Base-by-base conservation (phyloP, 2,797 vertebrate species). In the Enteromius mattozi region DNA sequence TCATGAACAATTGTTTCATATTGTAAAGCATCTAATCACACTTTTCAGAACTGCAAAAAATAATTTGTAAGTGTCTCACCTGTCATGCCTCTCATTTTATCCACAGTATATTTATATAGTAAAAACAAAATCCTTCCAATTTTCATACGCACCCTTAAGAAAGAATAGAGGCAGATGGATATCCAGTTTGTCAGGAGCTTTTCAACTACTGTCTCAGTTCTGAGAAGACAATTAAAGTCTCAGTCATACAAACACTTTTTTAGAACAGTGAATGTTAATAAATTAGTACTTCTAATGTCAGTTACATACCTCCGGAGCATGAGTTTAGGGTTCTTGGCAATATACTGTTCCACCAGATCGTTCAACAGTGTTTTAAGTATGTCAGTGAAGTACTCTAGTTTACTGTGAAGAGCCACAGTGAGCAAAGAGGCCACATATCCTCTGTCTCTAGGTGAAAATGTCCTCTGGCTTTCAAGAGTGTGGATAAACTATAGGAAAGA, bases 151-250 rank as follows among this genome's bases (percentile, higher is more conserved):
- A 99, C 98, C 96, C 98, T 96, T 86, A 99, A 96, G 40, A 98
- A 99, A 0, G 97, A 90, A 0, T 99, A 99, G 16, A 99, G 96
- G 87, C 98, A 99, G 94, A 99, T 99, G 87, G 98, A 99, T 97
- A 99, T 99, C 98, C 98, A 99, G 93, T 99, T 99, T 85, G 98
- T 99, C 91, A 99, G 93, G 88, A 99, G 94, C 91, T 99, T 99
- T 92, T 99, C 98, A 81, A 99, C 98, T 89, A 99, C 98, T 0
- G 97, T 98, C 94, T 99, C 98, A 0, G 98, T 99, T 92, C 98
- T 99, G 92, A 79, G 93, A 74, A 24, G 33, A 30, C 40, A 40
- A 78, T 35, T 1, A 63, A 63, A 49, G 51, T 6, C 54, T 40
- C 13, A 10, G 68, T 33, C 9, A 68, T 74, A 10, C 61, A 79